These are phyloP conservation scores for Heteromormyrus szaboi DNA, from an alignment of 2,797 vertebrate genomes.

Conservation along the genomic window DNA sequence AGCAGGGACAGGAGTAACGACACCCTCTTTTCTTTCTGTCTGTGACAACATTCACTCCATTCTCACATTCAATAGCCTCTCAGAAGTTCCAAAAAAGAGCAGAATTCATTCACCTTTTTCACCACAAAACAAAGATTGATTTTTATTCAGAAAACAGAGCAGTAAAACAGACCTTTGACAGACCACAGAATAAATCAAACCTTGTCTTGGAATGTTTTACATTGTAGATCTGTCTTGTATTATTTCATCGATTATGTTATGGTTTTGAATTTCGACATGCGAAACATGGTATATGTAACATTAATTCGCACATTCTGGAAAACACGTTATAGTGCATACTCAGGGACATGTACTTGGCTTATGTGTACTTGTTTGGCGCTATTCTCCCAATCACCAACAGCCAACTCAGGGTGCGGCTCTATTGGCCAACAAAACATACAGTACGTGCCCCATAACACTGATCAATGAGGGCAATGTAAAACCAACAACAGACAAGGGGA, in stretches of 20 bases:
- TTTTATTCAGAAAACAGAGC: conserved; percentile 5
- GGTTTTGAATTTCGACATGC: conserved; percentile 5
- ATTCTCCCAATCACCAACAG: not conserved
- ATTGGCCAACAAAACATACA: not conserved
- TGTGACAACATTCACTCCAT: not conserved
- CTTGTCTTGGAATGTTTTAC: not conserved
- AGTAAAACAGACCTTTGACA: conserved; percentile 2
- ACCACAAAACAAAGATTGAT: not conserved
- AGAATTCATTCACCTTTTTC: not conserved
- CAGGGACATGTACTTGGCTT: not conserved
- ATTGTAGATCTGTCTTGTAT: conserved; percentile 5
- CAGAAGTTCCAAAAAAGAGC: not conserved
- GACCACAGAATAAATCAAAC: conserved; percentile 4
- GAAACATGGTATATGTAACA: conserved; percentile 2
- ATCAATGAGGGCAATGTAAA: not conserved
- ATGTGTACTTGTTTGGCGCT: not conserved
- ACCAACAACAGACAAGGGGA: not conserved
- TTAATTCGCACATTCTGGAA: not conserved
- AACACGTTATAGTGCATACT: not conserved
- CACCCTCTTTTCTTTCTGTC: not conserved
- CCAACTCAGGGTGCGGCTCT: not conserved
- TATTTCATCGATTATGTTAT: conserved; percentile 5
- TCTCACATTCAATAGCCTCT: not conserved
- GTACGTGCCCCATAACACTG: not conserved
- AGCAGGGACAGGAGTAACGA: not conserved